phyloP scores from a whole-genome alignment of 2,888 invertebrate species.

The Cantharis nigra region DNA sequence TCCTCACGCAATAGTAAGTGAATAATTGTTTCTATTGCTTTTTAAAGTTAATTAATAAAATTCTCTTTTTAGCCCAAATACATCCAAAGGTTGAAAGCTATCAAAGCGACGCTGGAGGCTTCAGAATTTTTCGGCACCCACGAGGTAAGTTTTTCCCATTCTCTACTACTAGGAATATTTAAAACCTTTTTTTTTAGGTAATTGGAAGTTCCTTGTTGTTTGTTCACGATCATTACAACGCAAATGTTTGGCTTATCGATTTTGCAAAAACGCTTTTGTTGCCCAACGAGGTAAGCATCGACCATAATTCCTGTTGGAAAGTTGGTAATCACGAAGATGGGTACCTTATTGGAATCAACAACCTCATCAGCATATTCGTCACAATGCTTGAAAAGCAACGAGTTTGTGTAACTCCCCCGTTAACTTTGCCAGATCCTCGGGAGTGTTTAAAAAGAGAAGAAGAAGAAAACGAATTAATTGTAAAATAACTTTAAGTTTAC shows the following conservation, averaged over 20 bases:
- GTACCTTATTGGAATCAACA: slow-evolving; percentile 89
- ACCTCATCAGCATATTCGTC: slow-evolving; percentile 84
- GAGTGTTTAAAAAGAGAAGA: neutral
- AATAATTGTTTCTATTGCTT: too few relatives aligned
- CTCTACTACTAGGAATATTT: neutral
- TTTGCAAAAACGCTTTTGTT: slow-evolving; percentile 93
- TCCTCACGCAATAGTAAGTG: slow-evolving; percentile 76
- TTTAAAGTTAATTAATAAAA: neutral
- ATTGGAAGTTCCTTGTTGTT: slow-evolving; percentile 94
- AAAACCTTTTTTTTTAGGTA: slow-evolving; percentile 59
- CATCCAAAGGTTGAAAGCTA: slow-evolving; percentile 81
- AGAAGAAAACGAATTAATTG: neutral
- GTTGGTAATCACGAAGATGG: slow-evolving; percentile 97
- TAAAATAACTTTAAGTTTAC: neutral
- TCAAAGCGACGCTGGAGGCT: slow-evolving; percentile 79
- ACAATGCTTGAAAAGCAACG: slow-evolving; percentile 60
- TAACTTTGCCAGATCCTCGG: slow-evolving; percentile 44
- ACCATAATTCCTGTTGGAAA: slow-evolving; percentile 85
- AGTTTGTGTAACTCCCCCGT: slow-evolving; percentile 49
- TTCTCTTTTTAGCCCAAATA: slow-evolving; percentile 73
- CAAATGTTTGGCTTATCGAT: slow-evolving; percentile 96
- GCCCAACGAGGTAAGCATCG: slow-evolving; percentile 73
- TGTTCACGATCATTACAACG: slow-evolving; percentile 87
- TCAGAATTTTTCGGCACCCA: slow-evolving; percentile 91
- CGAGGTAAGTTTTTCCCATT: slow-evolving; percentile 61